Conservation (phyloP, 2,888 invertebrate species). For the Pecten maximus region DNA sequence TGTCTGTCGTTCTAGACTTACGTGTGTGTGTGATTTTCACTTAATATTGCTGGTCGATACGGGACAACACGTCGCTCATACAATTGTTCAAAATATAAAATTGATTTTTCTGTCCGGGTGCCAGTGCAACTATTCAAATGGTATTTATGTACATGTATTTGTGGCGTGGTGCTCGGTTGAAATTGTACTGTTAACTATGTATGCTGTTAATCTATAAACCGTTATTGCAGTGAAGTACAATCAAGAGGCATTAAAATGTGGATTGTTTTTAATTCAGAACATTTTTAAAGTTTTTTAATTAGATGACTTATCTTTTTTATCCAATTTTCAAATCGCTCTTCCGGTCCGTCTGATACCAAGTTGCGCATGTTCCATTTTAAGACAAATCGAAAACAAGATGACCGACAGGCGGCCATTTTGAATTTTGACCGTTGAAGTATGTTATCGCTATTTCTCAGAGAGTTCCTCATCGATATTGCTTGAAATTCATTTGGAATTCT, state of each 20-base stretch:
- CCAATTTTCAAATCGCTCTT: no score
- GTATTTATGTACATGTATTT: background rate
- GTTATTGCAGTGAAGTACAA: background rate
- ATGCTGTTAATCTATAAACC: background rate
- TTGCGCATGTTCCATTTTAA: no score
- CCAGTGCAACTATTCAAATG: background rate
- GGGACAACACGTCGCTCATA: background rate
- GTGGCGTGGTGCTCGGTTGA: background rate
- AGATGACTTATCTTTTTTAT: no score
- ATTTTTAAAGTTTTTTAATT: no score
- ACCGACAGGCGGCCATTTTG: no score
- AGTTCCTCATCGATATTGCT: no score
- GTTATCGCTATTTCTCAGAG: no score
- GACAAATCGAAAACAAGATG: no score
- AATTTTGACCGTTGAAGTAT: no score
- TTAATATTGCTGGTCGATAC: background rate
- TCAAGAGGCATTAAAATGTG: background rate
- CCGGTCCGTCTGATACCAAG: no score
- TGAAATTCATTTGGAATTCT: no score
- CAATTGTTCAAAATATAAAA: background rate
- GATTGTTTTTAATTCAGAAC: no score
- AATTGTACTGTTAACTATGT: background rate
- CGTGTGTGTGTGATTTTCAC: background rate
- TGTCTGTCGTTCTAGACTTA: background rate
- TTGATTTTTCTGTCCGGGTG: background rate